These are phyloP conservation scores for Etheostoma spectabile DNA, from an alignment of 2,113 vertebrate species.

Conservation along the genomic window DNA sequence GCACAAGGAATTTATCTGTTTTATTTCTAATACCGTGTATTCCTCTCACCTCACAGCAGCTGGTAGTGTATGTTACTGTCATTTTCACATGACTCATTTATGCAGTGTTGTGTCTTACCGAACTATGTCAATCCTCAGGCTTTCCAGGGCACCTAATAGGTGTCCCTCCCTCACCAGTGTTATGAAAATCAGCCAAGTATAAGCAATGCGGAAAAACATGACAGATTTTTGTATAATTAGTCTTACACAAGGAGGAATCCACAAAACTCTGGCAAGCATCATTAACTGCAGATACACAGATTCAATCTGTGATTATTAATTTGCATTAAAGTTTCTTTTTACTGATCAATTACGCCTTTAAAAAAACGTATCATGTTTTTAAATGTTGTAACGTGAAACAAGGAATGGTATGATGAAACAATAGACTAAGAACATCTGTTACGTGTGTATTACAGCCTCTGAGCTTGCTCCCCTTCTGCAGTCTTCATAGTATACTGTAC, in stretches of 20 bases:
- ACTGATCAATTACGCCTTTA: conserved; percentile 53
- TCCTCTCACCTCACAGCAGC: conserved; percentile 23
- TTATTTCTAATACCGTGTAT: conserved; percentile 22
- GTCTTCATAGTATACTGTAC: no score
- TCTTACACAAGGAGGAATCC: conserved; percentile 55
- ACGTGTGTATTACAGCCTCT: not conserved
- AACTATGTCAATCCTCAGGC: conserved; percentile 25
- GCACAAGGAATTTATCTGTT: conserved; percentile 27
- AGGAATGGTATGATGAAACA: not conserved
- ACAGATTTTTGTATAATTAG: conserved; percentile 68
- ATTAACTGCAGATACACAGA: conserved; percentile 45
- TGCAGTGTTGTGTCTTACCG: conserved; percentile 25
- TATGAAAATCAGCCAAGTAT: conserved; percentile 30
- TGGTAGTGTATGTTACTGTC: conserved; percentile 23
- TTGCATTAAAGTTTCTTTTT: conserved; percentile 54
- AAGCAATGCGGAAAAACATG: conserved; percentile 37
- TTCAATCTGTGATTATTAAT: conserved; percentile 62
- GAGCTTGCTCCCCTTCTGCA: not conserved
- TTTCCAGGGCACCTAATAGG: conserved; percentile 24
- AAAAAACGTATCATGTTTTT: conserved; percentile 17
- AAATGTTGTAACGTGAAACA: conserved; percentile 41
- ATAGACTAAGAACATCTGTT: not conserved
- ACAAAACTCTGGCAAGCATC: conserved; percentile 50
- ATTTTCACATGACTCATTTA: conserved; percentile 41
- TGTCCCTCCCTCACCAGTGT: conserved; percentile 26